Evolutionary conservation across 2,113 vertebrate species (phyloP), one percentile per base, ranked within the genome.

Genomic region (Meriones unguiculatus): DNA sequence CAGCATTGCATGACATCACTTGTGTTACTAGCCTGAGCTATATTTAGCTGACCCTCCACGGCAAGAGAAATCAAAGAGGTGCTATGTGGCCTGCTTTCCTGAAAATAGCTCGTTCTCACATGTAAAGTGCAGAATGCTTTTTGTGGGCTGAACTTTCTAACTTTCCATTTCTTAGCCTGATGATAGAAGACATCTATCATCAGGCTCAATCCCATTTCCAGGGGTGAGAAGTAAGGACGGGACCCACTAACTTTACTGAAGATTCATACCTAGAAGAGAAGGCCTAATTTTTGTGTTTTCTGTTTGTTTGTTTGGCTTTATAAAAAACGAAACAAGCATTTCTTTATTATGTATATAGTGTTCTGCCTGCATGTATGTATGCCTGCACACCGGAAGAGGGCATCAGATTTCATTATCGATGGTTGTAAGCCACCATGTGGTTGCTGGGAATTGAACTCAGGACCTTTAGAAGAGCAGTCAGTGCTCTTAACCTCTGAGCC

Each of bases 41-140:
- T 82, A 41, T 18, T 96, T 90, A 87, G 91, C 64, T 69, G 46
- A 95, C 81, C 93, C 82, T 95, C 95, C 76, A 46, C 59, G 52
- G 67, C 80, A 50, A 84, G 52, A 87, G 52, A 52, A 76, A 92
- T 73, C 54, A 32, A 70, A 94, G 82, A 91, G 72, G 75, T 50
- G 72, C 75, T 76, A 62, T n/a, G 32, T 94, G 91, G 86, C n/a
- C 12, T 82, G 17, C 82, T 96, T 92, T 52, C 50, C 89, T 95
- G 89, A 77, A 92, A 96, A 89, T 54, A 91, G 73, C 57, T 65
- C 54, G 84, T 57, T 88, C 81, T 92, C 4, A 2, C 89, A 54
- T 91, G 50, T 62, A n/a, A 22, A 7, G 59, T 82, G 69, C 12
- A 91, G 81, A 91, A 80, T 67, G 46, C 52, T 59, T 94, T 50